phyloP scores from a whole-genome alignment of 2,797 vertebrate species.

The Aselliscus stoliczkanus region DNA sequence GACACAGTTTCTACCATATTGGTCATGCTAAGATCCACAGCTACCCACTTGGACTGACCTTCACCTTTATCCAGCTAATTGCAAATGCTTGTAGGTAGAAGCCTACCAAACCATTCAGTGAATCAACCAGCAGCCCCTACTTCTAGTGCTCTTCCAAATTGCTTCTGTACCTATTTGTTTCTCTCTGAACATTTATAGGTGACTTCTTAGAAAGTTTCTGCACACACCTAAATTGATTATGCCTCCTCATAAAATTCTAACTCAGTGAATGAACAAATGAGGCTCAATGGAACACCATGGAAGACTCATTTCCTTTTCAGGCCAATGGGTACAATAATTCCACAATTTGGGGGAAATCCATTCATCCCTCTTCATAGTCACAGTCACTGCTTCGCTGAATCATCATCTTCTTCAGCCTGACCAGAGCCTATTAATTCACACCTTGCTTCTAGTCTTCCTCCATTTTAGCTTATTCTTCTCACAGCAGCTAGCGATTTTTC shows the following conservation, averaged over 20 bases:
- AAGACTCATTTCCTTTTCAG: neutral
- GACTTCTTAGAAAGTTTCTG: neutral
- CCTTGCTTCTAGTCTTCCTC: neutral
- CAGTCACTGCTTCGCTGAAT: neutral
- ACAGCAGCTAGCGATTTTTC: neutral
- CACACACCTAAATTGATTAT: conserved; percentile 21
- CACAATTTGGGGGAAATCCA: neutral
- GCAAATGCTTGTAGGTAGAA: neutral
- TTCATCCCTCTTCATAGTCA: neutral
- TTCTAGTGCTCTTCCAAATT: neutral
- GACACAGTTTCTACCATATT: neutral
- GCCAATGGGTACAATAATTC: neutral
- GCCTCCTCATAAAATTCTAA: neutral
- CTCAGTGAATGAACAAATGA: neutral
- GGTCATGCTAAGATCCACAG: neutral
- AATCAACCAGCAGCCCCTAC: neutral
- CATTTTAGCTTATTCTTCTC: neutral
- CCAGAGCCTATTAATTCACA: neutral
- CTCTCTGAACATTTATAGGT: neutral
- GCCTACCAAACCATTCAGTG: neutral
- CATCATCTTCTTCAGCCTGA: neutral
- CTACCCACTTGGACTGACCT: neutral
- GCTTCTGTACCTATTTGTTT: neutral
- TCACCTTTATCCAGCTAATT: neutral
- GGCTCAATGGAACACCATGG: neutral